Percentiles rank a stretch among this genome's conserved stretches.
These are phyloP conservation scores for Apoderus coryli DNA, from an alignment of 2,888 invertebrate genomes.

Conservation along the genomic window DNA sequence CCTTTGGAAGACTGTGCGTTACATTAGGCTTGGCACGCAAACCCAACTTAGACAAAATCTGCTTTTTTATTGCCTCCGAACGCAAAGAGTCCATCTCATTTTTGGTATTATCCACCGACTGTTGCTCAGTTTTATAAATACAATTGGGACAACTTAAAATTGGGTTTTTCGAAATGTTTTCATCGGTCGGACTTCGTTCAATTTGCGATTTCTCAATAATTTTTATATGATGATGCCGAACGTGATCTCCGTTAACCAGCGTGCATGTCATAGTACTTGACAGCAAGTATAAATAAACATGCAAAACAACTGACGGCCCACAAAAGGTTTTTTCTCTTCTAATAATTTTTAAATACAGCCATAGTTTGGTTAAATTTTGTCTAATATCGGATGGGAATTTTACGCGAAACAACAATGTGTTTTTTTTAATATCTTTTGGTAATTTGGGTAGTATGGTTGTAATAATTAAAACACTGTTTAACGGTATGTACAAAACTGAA, in stretches of 20 bases:
- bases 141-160: slow-evolving; percentile 31
- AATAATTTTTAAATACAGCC: slow-evolving; percentile 26
- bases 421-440: too few relatives aligned
- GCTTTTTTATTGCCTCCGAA: slow-evolving; percentile 60
- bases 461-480: too few relatives aligned
- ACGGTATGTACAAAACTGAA: too few relatives aligned
- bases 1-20: slow-evolving; percentile 49
- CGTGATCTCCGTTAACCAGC: slow-evolving; percentile 20
- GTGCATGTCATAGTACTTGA: slow-evolving; percentile 20
- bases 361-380: too few relatives aligned
- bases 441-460: too few relatives aligned
- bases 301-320: slow-evolving; percentile 24
- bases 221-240: slow-evolving; percentile 21
- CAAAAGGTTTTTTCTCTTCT: slow-evolving; percentile 21
- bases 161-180: slow-evolving; percentile 17
- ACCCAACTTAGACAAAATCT: slow-evolving; percentile 60
- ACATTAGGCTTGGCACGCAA: slow-evolving; percentile 55
- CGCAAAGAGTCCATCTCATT: too few relatives aligned
- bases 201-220: too few relatives aligned
- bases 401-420: too few relatives aligned
- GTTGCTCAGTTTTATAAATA: too few relatives aligned
- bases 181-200: slow-evolving; percentile 11
- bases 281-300: slow-evolving; percentile 26
- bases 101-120: too few relatives aligned
- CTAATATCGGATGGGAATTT: too few relatives aligned